These are phyloP conservation scores for Thamnophis sirtalis DNA, from an alignment of 2,113 vertebrate species.

Conservation along the genomic window DNA sequence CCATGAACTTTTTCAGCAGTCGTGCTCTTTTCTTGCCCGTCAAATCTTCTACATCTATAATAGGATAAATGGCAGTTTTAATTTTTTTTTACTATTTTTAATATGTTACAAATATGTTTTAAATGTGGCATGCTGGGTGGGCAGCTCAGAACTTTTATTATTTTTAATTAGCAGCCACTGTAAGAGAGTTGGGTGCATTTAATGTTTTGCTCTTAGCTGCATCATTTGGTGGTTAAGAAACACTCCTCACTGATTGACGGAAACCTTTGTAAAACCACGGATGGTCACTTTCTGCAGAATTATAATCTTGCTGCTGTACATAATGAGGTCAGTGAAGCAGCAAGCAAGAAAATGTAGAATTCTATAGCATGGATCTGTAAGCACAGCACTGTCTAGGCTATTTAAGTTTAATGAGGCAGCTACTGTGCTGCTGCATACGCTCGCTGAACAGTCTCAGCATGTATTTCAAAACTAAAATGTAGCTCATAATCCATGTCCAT, in stretches of 20 bases:
- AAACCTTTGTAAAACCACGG: constrained; percentile 55
- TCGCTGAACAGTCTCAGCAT: constrained; percentile 57
- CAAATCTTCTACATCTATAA: background rate
- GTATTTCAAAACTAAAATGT: constrained; percentile 63
- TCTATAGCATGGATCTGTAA: constrained; percentile 50
- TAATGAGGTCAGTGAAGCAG: constrained; percentile 68
- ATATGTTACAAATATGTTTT: background rate
- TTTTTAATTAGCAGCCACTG: constrained; percentile 1
- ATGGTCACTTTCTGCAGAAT: constrained; percentile 53
- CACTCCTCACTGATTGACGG: constrained; percentile 37
- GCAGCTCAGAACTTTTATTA: background rate
- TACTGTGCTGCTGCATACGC: constrained; percentile 46
- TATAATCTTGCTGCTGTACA: constrained; percentile 47
- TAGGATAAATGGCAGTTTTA: background rate
- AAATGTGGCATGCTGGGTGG: background rate
- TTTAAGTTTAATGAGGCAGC: constrained; percentile 70
- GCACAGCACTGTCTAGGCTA: constrained; percentile 51
- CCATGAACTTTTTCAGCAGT: background rate
- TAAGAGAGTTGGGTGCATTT: background rate
- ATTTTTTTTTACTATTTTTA: background rate
- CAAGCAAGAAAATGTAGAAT: constrained; percentile 56
- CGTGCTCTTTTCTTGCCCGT: background rate
- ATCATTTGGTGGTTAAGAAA: constrained; percentile 33
- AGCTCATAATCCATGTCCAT: constrained; percentile 52
- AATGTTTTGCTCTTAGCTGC: constrained; percentile 33